These are phyloP conservation scores for Steinernema carpocapsae DNA, from an alignment of 2,888 invertebrate genomes.

Conservation along the genomic window DNA sequence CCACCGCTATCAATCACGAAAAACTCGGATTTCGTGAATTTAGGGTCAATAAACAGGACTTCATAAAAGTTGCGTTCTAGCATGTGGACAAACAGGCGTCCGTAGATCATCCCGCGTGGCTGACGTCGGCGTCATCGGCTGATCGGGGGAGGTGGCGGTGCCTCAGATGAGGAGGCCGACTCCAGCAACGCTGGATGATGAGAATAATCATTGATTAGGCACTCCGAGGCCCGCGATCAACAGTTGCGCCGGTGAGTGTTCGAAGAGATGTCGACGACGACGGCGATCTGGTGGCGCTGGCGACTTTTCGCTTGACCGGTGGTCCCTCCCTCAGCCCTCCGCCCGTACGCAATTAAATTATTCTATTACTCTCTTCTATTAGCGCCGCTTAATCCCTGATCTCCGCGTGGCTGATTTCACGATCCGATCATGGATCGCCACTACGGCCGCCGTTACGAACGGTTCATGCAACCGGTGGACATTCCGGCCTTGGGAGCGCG, in stretches of 20 bases:
- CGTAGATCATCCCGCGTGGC: background rate
- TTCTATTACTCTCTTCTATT: background rate
- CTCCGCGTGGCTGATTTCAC: too few species aligned
- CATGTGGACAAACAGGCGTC: background rate
- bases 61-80: background rate
- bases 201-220: constrained; percentile 32
- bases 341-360: background rate
- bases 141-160: background rate
- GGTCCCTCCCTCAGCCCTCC: background rate
- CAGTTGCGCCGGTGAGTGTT: constrained; percentile 8
- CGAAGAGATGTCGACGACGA: background rate
- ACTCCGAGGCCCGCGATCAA: constrained; percentile 14
- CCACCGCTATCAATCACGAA: background rate
- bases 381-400: too few species aligned
- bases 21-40: constrained; percentile 3
- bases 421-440: too few species aligned
- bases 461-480: constrained; percentile 11
- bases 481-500: constrained; percentile 15
- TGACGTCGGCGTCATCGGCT: background rate
- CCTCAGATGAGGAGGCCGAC: background rate
- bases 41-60: background rate
- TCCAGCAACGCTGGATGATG: constrained; percentile 30
- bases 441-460: constrained; percentile 1
- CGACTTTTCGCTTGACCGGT: constrained; percentile 29
- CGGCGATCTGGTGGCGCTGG: constrained; percentile 17